Evolutionary conservation across 2,888 invertebrate species (phyloP).

Genomic region (Trichogramma evanescens): DNA sequence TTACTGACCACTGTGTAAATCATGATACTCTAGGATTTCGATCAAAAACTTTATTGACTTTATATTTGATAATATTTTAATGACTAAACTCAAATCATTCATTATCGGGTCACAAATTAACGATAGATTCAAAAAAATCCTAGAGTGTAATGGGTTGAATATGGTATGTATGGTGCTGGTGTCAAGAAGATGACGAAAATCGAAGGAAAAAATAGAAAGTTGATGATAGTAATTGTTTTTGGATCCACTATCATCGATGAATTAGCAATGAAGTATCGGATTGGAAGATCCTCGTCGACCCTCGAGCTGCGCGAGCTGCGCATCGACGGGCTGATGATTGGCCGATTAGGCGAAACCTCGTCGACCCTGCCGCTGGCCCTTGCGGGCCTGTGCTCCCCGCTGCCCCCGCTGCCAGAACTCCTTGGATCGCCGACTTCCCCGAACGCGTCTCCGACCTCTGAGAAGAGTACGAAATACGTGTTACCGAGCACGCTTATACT

Average conservation of each 20-base stretch:
- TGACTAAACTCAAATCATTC: too few relatives aligned
- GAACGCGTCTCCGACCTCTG: slow-evolving; percentile 33
- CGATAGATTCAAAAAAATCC: too few relatives aligned
- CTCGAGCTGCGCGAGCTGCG: slow-evolving; percentile 32
- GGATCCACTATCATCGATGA: too few relatives aligned
- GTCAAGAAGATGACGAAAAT: neutral
- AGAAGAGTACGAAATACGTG: slow-evolving; percentile 30
- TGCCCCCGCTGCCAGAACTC: slow-evolving; percentile 32
- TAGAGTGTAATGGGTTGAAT: too few relatives aligned
- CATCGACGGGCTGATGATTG: slow-evolving; percentile 29
- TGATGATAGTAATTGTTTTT: neutral
- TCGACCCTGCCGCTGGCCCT: slow-evolving; percentile 31
- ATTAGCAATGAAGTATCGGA: slow-evolving; percentile 20
- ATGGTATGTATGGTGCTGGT: too few relatives aligned
- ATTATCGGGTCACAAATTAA: too few relatives aligned
- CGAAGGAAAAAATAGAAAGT: neutral
- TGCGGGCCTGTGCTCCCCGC: slow-evolving; percentile 30
- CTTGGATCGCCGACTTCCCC: slow-evolving; percentile 34
- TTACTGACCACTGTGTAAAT: too few relatives aligned
- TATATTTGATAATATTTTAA: too few relatives aligned
- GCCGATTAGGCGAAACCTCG: slow-evolving; percentile 31
- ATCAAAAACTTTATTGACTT: too few relatives aligned
- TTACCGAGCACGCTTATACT: slow-evolving; percentile 17
- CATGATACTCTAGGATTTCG: too few relatives aligned
- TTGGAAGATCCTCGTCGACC: slow-evolving; percentile 32